Evolutionary conservation across 2,113 vertebrate genomes (phyloP).

Genomic region (Lycocorax pyrrhopterus): DNA sequence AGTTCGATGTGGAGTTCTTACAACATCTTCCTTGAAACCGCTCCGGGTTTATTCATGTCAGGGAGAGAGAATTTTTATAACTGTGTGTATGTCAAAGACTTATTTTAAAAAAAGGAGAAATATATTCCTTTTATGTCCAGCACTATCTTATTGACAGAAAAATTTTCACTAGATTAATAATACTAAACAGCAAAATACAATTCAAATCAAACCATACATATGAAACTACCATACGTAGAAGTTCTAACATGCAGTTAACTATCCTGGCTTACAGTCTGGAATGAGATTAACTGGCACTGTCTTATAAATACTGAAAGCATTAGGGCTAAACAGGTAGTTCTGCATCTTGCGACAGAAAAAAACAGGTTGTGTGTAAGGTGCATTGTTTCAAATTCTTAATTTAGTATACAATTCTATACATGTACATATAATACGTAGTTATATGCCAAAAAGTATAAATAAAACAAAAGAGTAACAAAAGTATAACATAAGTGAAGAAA

Average conservation of each 20-base stretch:
- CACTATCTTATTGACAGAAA: not conserved
- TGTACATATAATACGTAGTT: not conserved
- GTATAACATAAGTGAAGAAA: not conserved
- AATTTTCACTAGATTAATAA: not conserved
- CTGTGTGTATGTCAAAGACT: not conserved
- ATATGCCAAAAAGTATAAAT: not conserved
- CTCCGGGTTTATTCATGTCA: not conserved
- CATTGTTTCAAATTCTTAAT: not conserved
- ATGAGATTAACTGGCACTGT: not conserved
- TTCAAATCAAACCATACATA: not conserved
- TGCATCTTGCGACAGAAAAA: not conserved
- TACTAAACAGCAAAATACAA: not conserved
- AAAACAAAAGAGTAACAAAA: not conserved
- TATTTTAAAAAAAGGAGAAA: not conserved
- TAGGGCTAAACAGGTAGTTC: not conserved
- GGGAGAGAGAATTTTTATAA: not conserved
- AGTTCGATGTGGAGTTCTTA: not conserved
- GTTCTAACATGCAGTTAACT: not conserved
- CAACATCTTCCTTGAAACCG: not conserved
- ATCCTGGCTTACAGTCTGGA: not conserved
- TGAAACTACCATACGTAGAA: not conserved
- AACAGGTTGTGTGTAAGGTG: not conserved
- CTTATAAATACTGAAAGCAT: not conserved
- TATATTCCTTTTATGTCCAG: not conserved
- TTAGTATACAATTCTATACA: not conserved